Evolutionary conservation across 2,113 vertebrate species (phyloP).

Genomic region (Phrynosoma blainvillii): DNA sequence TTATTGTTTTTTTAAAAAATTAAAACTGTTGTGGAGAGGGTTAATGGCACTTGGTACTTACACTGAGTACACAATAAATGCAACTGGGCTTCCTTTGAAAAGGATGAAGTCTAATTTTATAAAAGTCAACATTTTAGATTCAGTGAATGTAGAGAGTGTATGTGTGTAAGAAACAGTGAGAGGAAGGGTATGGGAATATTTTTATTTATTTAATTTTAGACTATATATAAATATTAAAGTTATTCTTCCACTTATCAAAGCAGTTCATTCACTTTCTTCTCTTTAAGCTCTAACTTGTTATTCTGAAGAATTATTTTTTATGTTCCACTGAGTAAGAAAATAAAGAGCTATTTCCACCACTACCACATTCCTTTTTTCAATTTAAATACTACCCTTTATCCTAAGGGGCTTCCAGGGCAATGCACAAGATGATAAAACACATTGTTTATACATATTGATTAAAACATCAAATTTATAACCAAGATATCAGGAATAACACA

Average conservation of each 20-base stretch:
- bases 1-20: background rate
- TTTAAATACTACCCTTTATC: background rate
- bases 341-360: background rate
- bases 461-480: background rate
- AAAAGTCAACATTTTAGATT: background rate
- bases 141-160: background rate
- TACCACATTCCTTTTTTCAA: background rate
- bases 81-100: background rate
- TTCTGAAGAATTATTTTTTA: background rate
- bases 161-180: background rate
- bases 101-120: background rate
- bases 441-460: background rate
- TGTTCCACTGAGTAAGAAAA: background rate
- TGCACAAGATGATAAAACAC: background rate
- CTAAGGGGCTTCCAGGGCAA: no score
- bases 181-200: background rate
- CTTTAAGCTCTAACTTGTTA: background rate
- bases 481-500: no score
- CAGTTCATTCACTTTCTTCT: background rate
- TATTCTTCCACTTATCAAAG: background rate
- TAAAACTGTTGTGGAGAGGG: no score
- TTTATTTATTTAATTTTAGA: background rate
- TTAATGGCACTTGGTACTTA: background rate
- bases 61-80: background rate
- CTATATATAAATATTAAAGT: background rate